phyloP scores from a whole-genome alignment of 2,888 invertebrate species.

The Chloroclystis v-ata region DNA sequence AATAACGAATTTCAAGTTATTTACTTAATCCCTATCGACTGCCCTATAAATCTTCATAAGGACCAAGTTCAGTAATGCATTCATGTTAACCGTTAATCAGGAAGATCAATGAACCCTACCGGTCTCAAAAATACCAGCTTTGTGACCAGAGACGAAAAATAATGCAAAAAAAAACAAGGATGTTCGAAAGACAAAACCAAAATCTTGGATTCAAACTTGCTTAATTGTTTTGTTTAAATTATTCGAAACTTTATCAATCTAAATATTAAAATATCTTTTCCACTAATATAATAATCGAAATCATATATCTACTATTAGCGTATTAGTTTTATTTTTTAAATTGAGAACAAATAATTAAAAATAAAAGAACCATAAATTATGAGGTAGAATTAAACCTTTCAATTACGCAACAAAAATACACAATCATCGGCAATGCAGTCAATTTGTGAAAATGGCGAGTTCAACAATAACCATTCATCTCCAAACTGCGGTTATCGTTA shows the following conservation, averaged over 20 bases:
- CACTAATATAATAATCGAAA: too few species aligned
- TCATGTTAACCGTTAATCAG: constrained; percentile 18
- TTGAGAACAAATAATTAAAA: too few species aligned
- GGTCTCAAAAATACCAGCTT: constrained; percentile 9
- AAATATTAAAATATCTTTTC: too few species aligned
- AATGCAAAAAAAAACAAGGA: too few species aligned
- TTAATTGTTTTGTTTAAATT: too few species aligned
- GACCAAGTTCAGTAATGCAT: constrained; percentile 9
- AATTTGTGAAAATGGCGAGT: constrained; percentile 13
- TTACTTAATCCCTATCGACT: constrained; percentile 8
- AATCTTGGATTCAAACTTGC: too few species aligned
- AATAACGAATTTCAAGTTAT: constrained; percentile 9
- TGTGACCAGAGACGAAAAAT: constrained; percentile 1
- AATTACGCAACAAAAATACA: constrained; percentile 9
- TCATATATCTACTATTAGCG: too few species aligned
- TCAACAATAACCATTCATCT: constrained; percentile 20
- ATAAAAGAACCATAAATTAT: too few species aligned
- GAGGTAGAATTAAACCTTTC: too few species aligned
- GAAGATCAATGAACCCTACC: constrained; percentile 13
- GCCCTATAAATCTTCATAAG: constrained; percentile 17
- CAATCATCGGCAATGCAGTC: constrained; percentile 19
- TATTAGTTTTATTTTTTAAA: too few species aligned
- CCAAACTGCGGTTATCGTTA: constrained; percentile 26
- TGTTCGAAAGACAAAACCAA: too few species aligned
- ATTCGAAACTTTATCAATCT: too few species aligned